phyloP scores from a whole-genome alignment of 2,113 vertebrate species.

The Zosterops hypoxanthus region DNA sequence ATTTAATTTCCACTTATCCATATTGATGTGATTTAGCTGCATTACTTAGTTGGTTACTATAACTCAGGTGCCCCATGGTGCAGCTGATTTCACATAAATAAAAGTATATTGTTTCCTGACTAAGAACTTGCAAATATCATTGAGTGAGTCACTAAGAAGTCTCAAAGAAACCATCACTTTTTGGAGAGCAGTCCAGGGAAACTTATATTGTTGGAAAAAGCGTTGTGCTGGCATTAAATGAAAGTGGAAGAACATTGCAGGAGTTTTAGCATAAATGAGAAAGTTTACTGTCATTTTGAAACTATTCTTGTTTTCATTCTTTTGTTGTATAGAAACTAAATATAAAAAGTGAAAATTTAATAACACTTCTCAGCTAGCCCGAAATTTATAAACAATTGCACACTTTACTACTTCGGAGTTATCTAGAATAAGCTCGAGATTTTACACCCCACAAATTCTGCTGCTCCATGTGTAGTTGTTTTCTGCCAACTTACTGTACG shows the following conservation, averaged over 20 bases:
- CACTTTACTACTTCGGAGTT: neutral
- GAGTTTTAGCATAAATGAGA: neutral
- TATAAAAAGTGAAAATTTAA: neutral
- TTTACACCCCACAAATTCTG: neutral
- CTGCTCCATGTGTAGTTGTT: neutral
- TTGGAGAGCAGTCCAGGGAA: neutral
- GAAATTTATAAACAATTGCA: neutral
- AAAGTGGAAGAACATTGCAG: neutral
- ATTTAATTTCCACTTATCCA: neutral
- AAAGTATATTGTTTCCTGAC: neutral
- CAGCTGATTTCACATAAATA: neutral
- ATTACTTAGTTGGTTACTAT: neutral
- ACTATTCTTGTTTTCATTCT: neutral
- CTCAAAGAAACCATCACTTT: neutral
- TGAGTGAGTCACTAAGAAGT: neutral
- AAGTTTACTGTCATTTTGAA: neutral
- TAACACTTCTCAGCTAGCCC: neutral
- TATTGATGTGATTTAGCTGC: neutral
- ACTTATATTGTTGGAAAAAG: neutral
- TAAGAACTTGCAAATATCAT: neutral
- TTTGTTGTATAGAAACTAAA: neutral
- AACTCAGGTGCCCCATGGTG: neutral
- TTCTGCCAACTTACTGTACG: neutral
- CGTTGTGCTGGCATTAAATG: neutral
- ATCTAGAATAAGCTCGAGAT: neutral